Conservation (phyloP, 2,888 invertebrate species). For the Nomada ferruginata region DNA sequence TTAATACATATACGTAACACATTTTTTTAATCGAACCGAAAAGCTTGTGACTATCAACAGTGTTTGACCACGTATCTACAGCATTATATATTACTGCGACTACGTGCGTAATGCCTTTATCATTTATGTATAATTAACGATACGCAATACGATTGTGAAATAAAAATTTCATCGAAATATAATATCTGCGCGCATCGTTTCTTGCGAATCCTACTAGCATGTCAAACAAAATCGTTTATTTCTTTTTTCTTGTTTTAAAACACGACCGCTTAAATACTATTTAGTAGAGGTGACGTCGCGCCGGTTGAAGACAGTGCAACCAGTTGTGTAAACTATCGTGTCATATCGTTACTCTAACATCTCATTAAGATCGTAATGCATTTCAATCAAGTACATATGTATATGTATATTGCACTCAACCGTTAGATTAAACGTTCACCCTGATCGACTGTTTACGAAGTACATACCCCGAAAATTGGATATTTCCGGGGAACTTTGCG, state of each 20-base stretch:
- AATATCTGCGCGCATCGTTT: slow-evolving; percentile 20
- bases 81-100: slow-evolving; percentile 34
- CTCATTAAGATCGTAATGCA: slow-evolving; percentile 40
- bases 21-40: slow-evolving; percentile 47
- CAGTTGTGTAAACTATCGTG: slow-evolving; percentile 25
- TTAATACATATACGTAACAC: slow-evolving; percentile 63
- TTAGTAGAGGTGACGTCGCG: slow-evolving; percentile 32
- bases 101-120: slow-evolving; percentile 40
- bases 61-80: slow-evolving; percentile 52
- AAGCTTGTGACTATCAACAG: slow-evolving; percentile 49
- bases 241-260: slow-evolving; percentile 10
- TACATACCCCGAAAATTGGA: background rate
- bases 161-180: slow-evolving; percentile 18
- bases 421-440: slow-evolving; percentile 22
- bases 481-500: slow-evolving; percentile 40
- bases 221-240: slow-evolving; percentile 17
- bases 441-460: slow-evolving; percentile 22
- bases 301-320: background rate
- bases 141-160: slow-evolving; percentile 19
- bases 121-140: slow-evolving; percentile 14
- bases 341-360: slow-evolving; percentile 28
- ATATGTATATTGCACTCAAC: slow-evolving; percentile 30
- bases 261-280: slow-evolving; percentile 27
- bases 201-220: slow-evolving; percentile 37
- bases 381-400: slow-evolving; percentile 30